Evolutionary conservation across 2,888 invertebrate genomes (phyloP).

Genomic region (Lepas anatifera): DNA sequence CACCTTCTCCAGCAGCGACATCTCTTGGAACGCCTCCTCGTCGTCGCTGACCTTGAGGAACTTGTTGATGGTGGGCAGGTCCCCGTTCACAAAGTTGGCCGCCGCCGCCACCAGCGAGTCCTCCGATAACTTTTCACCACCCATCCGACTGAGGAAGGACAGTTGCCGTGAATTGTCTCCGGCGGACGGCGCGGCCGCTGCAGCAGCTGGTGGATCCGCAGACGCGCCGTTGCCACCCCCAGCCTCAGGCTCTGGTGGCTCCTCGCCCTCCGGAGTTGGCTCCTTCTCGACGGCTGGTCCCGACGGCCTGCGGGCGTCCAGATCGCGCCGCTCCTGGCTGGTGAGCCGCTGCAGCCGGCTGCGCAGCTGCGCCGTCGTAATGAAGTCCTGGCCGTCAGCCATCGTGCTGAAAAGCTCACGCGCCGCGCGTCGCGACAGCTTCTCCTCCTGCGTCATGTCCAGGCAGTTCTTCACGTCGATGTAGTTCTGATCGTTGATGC

Average conservation of each 20-base stretch:
- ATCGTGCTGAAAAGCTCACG: conserved; percentile 66
- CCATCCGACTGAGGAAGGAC: conserved; percentile 35
- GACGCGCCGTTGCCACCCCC: background rate
- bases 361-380: conserved; percentile 62
- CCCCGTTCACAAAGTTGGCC: conserved; percentile 64
- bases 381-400: conserved; percentile 73
- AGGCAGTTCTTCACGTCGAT: conserved; percentile 64
- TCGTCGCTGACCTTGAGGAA: conserved; percentile 44
- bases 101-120: conserved; percentile 69
- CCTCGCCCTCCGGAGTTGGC: background rate
- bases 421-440: conserved; percentile 74
- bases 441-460: conserved; percentile 72
- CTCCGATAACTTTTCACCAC: conserved; percentile 61
- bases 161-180: background rate
- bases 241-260: background rate
- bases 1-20: background rate
- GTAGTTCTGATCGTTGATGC: conserved; percentile 59
- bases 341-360: background rate
- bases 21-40: background rate
- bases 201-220: background rate
- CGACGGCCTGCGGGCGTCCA: no score
- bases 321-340: background rate
- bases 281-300: background rate
- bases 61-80: conserved; percentile 58
- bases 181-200: background rate